Conservation (phyloP, 2,113 vertebrate species). For the Dipodomys stephensi region DNA sequence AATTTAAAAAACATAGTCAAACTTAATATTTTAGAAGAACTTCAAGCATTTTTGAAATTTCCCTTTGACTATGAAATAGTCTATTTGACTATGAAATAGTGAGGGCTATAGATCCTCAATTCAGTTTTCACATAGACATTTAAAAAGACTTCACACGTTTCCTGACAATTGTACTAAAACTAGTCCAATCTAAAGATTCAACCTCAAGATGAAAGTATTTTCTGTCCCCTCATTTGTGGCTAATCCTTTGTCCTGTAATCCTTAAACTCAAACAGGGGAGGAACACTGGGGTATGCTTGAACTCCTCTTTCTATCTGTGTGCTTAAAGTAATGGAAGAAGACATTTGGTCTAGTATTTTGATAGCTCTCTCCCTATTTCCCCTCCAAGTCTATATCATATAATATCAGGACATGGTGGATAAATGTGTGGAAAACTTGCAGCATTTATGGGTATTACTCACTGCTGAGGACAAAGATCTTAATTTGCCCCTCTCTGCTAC, state of each 20-base stretch:
- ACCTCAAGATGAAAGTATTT: neutral
- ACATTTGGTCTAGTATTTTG: neutral
- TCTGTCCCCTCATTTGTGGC: fast-evolving
- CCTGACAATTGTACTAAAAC: constrained; percentile 16
- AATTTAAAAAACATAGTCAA: too few species aligned
- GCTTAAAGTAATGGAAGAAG: neutral
- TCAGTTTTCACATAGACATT: neutral
- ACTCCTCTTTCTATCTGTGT: neutral
- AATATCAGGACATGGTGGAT: fast-evolving
- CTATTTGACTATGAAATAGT: neutral
- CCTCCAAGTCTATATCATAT: neutral
- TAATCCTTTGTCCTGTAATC: neutral
- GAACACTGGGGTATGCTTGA: fast-evolving
- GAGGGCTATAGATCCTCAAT: neutral
- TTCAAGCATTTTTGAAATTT: constrained; percentile 32
- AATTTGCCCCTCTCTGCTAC: too few species aligned
- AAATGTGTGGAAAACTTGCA: fast-evolving
- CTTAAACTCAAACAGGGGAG: neutral
- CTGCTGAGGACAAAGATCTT: too few species aligned
- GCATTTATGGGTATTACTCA: too few species aligned
- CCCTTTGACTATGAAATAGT: neutral
- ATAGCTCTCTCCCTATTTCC: fast-evolving
- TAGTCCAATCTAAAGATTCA: neutral
- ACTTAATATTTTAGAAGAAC: neutral
- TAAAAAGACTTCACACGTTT: neutral